These are phyloP conservation scores for Characodon lateralis DNA, from an alignment of 2,797 vertebrate species.

Conservation along the genomic window DNA sequence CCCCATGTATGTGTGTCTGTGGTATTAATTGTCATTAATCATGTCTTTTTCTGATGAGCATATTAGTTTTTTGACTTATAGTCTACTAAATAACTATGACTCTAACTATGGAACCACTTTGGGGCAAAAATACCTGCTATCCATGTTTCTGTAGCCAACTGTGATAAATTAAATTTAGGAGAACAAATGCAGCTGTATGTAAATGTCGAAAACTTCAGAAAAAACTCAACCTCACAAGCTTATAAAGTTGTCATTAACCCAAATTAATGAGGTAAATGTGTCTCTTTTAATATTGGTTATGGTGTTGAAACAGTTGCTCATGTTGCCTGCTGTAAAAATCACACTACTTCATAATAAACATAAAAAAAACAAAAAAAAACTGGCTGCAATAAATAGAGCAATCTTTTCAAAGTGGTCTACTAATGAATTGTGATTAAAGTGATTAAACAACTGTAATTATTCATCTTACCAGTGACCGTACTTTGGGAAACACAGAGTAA, in stretches of 20 bases:
- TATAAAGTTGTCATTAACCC: not conserved
- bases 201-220: not conserved
- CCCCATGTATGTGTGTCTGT: too few species aligned
- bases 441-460: not conserved
- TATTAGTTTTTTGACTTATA: too few species aligned
- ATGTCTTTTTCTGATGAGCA: too few species aligned
- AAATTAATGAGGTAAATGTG: not conserved
- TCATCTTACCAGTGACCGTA: too few species aligned
- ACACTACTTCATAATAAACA: not conserved
- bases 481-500: too few species aligned
- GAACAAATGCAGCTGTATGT: not conserved
- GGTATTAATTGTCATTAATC: too few species aligned
- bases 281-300: not conserved
- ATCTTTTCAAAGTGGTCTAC: not conserved
- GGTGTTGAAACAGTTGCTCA: too few species aligned
- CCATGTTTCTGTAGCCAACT: not conserved
- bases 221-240: not conserved
- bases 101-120: not conserved
- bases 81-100: not conserved
- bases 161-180: not conserved
- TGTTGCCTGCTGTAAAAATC: not conserved
- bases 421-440: not conserved
- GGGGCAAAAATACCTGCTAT: not conserved
- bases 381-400: not conserved
- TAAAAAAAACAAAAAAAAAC: not conserved